Percentiles rank a stretch among this genome's conserved stretches.
Evolutionary conservation across 37 sponge, comb jelly and placozoan genomes (phyloP).

Genomic region (Ianthella basta): DNA sequence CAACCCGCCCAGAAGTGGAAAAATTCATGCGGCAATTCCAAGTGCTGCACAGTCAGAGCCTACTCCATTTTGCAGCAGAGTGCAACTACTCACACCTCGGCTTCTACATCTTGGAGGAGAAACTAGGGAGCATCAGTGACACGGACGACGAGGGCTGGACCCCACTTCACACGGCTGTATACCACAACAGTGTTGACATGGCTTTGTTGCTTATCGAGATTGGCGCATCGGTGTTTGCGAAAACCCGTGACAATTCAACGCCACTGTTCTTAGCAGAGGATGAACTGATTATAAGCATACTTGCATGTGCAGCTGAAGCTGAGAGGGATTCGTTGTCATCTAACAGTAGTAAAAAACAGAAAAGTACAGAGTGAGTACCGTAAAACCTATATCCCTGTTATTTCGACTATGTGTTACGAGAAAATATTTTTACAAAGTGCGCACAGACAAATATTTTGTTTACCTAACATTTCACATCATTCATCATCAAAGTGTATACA

Average conservation of each 20-base stretch:
- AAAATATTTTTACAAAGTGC: no score
- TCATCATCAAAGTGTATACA: no score
- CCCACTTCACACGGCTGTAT: conserved; percentile 77
- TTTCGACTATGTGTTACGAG: no score
- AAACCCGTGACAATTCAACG: background rate
- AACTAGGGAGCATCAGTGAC: conserved; percentile 40
- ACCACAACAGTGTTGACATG: conserved; percentile 57
- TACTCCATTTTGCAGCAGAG: conserved; percentile 74
- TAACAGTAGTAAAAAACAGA: background rate
- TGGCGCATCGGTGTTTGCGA: conserved; percentile 28
- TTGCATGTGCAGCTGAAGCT: background rate
- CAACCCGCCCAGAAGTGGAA: background rate
- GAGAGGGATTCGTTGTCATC: background rate
- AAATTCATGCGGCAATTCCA: conserved; percentile 3
- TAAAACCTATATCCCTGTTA: no score
- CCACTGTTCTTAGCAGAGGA: conserved; percentile 1
- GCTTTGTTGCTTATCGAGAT: conserved; percentile 45
- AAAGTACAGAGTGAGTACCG: no score
- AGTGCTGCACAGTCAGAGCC: conserved; percentile 43
- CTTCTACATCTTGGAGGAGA: conserved; percentile 40
- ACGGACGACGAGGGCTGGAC: conserved; percentile 82
- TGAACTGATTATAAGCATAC: conserved; percentile 17
- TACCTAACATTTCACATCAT: no score
- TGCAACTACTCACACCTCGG: conserved; percentile 60
- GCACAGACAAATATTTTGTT: no score